Base-by-base conservation (phyloP, 2,113 vertebrate species). In the Phyllostomus discolor region DNA sequence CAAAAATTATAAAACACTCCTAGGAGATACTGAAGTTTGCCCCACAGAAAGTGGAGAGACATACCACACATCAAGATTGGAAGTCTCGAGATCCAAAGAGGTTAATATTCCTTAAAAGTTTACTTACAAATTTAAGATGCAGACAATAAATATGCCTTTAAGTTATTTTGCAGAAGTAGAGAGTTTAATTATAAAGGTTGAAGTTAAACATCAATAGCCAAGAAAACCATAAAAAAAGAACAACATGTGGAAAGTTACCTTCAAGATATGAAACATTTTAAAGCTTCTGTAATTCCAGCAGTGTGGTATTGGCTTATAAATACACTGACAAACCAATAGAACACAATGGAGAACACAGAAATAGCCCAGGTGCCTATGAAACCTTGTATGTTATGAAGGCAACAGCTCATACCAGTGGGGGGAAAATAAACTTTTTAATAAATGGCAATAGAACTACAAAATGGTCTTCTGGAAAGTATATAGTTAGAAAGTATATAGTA, bases 201-300 rank as follows among this genome's bases (percentile, higher is more conserved):
- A 43, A 19, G 38, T 72, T 93, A 72, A 96, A 94, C 26, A 85
- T 76, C 57, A 93, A 95, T 83, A 78, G 41, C 33, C 19, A 95
- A 28, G 46, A 93, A 59, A 15, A 57, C 20, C 54, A 22, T 57
- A 57, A 57, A 57, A 57, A 57, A 54, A 54, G 19, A 93, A 82
- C 20, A 73, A 38, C 82, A 87, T 67, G 9, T 90, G 31, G 72
- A 48, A 95, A 86, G 79, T 38, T 89, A 54, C 4, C 41, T 54
- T 86, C 22, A 90, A 78, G 38, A 28, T 78, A 66, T 33, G 48
- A 86, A 48, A 62, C 9, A 54, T 83, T 86, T 54, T 54, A 69
- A 93, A 93, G 43, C 69, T 95, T 88, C 73, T 86, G 26, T 79
- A 93, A 66, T 86, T 95, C 94, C 48, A 95, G 24, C 46, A 89